Evolutionary conservation across 2,113 vertebrate genomes (phyloP), one percentile per base, ranked within the genome.

Genomic region (Proteles cristata): DNA sequence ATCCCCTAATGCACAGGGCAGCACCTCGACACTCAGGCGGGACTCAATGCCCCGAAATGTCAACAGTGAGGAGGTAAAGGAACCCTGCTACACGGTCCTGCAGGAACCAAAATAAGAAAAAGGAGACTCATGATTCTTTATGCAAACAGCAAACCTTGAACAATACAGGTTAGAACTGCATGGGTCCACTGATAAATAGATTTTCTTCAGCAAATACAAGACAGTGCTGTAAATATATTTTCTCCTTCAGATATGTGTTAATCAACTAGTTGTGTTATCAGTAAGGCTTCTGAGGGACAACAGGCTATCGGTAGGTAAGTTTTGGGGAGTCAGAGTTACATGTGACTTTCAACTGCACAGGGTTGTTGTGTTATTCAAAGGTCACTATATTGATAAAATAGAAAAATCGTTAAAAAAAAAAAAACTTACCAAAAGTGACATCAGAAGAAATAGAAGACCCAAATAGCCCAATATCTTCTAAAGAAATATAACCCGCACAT

Each of bases 1-100:
- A 12, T 5, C 58, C 71, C 31, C 1, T 2, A 28, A 4, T 0
- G 6, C 23, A 10, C 35, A 28, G 21, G 28, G n/a, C 35, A 35
- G 4, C 69, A 10, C 48, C 28, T 12, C 63, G n/a, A 16, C 28
- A 17, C 31, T 10, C 21, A 14, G 10, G 65, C 15, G 21, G 10
- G 65, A 19, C 8, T 4, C 35, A 16, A 0, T 14, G 55, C 21
- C 8, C 61, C 66, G 3, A 35, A 55, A 23, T 4, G 10, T 15
- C 68, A 16, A 0, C 0, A n/a, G 68, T 4, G 35, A 11, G 17
- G 4, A 2, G 5, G 9, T 1, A 1, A 19, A 26, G 53, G 23
- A 19, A 11, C 31, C 16, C 17, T 21, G 3, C 33, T 12, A 0
- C 0, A 1, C 1, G 12, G 4, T 11, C 35, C 25, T 4, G 25